Evolutionary conservation across 1,140 invertebrate species (phyloP).

Genomic region (Drosophila biarmipes): DNA sequence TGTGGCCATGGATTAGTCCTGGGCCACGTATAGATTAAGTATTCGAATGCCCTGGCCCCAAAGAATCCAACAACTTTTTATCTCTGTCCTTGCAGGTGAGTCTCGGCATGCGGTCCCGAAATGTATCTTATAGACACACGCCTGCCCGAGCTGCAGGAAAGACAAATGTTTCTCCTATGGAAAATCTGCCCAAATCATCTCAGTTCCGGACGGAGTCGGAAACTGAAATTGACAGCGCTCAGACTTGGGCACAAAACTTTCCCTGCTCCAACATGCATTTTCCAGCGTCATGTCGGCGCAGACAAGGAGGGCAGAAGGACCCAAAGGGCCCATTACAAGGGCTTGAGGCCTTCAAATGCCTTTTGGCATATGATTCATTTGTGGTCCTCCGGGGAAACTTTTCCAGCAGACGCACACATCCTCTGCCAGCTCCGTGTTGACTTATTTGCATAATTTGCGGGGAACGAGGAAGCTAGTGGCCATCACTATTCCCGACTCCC

Average conservation of each 20-base stretch:
- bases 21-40: conserved; percentile 29
- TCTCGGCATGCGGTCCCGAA: neutral
- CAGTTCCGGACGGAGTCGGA: conserved; percentile 25
- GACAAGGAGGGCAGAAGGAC: conserved; percentile 25
- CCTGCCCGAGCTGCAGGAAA: conserved; percentile 9
- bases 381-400: conserved; percentile 28
- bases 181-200: conserved; percentile 37
- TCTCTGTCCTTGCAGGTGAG: conserved; percentile 46
- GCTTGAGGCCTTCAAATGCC: conserved; percentile 59
- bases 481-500: conserved; percentile 20
- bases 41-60: conserved; percentile 14
- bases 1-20: conserved; percentile 42
- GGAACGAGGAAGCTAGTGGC: conserved; percentile 34
- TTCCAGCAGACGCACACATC: conserved; percentile 35
- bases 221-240: conserved; percentile 65
- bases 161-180: conserved; percentile 38
- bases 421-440: conserved; percentile 25
- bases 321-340: conserved; percentile 64
- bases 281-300: conserved; percentile 35
- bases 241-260: conserved; percentile 59
- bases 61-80: conserved; percentile 16
- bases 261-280: conserved; percentile 22
- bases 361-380: conserved; percentile 74
- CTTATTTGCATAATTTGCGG: conserved; percentile 73
- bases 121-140: neutral